These are phyloP conservation scores for Pangasius macronema DNA, from an alignment of 2,797 vertebrate genomes.

Conservation along the genomic window DNA sequence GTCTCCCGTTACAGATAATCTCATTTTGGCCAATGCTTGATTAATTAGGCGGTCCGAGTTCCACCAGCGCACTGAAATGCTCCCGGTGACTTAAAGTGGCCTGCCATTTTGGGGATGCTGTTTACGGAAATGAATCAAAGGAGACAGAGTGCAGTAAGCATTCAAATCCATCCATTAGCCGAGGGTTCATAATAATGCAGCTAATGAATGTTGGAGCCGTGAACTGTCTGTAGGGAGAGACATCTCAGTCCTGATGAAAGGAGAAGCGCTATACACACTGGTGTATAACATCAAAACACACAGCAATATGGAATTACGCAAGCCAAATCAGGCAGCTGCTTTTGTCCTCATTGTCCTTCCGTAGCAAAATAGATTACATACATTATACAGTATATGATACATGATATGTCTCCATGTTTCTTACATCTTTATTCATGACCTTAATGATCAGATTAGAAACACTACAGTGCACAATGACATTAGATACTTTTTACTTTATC, in stretches of 20 bases:
- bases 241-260: conserved; percentile 9
- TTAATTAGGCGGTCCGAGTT: conserved; percentile 48
- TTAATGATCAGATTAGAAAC: conserved; percentile 20
- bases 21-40: conserved; percentile 48
- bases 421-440: neutral
- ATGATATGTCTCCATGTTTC: neutral
- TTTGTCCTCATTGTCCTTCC: neutral
- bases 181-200: conserved; percentile 33
- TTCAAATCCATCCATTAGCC: conserved; percentile 42
- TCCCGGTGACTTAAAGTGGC: conserved; percentile 40
- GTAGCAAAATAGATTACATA: neutral
- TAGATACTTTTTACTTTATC: conserved; percentile 6
- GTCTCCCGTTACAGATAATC: conserved; percentile 53
- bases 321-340: neutral
- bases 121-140: conserved; percentile 45
- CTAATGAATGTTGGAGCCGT: conserved; percentile 38
- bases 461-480: neutral
- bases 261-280: neutral
- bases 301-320: neutral
- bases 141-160: conserved; percentile 42
- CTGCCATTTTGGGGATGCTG: conserved; percentile 42
- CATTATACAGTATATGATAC: neutral
- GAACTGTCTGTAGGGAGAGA: conserved; percentile 30
- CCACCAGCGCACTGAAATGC: conserved; percentile 3
- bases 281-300: neutral